Evolutionary conservation across 2,888 invertebrate genomes (phyloP).

Genomic region (Macrosiphum euphorbiae): DNA sequence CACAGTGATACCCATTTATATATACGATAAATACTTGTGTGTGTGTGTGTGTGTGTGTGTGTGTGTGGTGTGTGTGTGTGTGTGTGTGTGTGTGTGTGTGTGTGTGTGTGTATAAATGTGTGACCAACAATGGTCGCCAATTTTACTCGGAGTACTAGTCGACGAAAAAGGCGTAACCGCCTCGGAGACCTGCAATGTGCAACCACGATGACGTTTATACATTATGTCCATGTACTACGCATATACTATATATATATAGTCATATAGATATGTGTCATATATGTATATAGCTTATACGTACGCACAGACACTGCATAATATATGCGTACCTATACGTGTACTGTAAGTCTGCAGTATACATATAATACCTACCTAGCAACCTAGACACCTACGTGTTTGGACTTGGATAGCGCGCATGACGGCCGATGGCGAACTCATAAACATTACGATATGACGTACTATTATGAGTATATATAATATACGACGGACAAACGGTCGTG

Average conservation of each 20-base stretch:
- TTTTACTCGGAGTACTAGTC: conserved; percentile 6
- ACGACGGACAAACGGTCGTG: neutral
- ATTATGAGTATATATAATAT: neutral
- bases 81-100: neutral
- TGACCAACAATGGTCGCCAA: conserved; percentile 1
- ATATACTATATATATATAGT: neutral
- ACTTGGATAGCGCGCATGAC: neutral
- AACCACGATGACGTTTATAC: neutral
- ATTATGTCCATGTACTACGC: neutral
- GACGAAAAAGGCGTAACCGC: neutral
- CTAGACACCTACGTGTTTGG: neutral
- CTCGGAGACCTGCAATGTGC: neutral
- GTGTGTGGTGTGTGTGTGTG: neutral
- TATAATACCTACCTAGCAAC: neutral
- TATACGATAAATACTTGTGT: neutral
- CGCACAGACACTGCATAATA: neutral
- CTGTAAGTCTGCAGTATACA: neutral
- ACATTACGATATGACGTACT: too few species aligned
- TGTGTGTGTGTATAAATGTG: neutral
- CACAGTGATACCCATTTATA: neutral
- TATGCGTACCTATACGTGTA: too few species aligned
- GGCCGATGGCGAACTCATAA: neutral
- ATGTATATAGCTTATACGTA: neutral
- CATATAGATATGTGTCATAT: neutral
- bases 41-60: neutral